A percentile compares a stretch with the other conserved stretches of the same genome.
These are phyloP conservation scores for Tauraco hartlaubi DNA, from an alignment of 2,797 vertebrate genomes.

Conservation along the genomic window DNA sequence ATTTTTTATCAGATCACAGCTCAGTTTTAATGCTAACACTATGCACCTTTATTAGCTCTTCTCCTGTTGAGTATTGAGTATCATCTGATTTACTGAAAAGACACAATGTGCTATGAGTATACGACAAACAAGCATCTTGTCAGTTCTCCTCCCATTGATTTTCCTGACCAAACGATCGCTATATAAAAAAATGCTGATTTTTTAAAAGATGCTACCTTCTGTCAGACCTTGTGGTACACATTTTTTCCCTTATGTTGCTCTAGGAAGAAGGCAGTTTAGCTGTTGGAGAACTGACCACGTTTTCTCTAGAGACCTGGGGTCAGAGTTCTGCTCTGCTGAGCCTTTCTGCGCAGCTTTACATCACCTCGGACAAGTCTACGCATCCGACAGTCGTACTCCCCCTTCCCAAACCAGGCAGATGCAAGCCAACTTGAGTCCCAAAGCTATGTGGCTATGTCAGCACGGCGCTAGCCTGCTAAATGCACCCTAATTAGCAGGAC, in stretches of 20 bases:
- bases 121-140: not conserved
- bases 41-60: not conserved
- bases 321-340: not conserved
- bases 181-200: not conserved
- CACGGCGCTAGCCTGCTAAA: not conserved
- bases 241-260: not conserved
- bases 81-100: not conserved
- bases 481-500: not conserved
- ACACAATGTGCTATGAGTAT: not conserved
- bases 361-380: not conserved
- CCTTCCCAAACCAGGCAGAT: not conserved
- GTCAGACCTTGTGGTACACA: not conserved
- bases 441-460: not conserved
- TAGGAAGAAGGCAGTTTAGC: not conserved
- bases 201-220: not conserved
- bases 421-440: not conserved
- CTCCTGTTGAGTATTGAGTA: not conserved
- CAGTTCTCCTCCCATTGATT: not conserved
- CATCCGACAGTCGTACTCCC: fast-evolving
- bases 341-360: not conserved
- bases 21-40: not conserved
- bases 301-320: not conserved
- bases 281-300: fast-evolving
- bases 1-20: not conserved
- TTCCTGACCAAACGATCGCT: not conserved